A percentile compares a stretch with the other conserved stretches of the same genome.
These are phyloP conservation scores for Lasioglossum malachurum DNA, from an alignment of 2,888 invertebrate species.

Conservation along the genomic window DNA sequence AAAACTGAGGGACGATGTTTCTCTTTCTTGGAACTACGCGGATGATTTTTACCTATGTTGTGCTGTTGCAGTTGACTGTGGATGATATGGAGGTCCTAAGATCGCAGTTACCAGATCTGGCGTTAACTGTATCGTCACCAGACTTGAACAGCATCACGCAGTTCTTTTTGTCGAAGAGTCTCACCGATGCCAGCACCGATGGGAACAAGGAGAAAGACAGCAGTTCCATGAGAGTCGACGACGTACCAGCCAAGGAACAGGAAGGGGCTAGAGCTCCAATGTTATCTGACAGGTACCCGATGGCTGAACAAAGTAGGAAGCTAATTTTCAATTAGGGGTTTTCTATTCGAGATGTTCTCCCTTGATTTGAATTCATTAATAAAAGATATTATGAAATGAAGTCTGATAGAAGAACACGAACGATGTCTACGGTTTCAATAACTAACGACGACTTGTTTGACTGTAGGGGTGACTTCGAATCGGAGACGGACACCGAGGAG, in stretches of 20 bases:
- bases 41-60: background rate
- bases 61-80: constrained; percentile 80
- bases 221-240: constrained; percentile 76
- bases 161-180: constrained; percentile 88
- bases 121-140: constrained; percentile 88
- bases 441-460: background rate
- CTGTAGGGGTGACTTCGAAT: constrained; percentile 90
- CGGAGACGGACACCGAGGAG: constrained; percentile 93
- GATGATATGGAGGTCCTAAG: constrained; percentile 89
- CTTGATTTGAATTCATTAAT: background rate
- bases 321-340: background rate
- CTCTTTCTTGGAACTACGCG: background rate
- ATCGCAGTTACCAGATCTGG: constrained; percentile 89
- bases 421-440: background rate
- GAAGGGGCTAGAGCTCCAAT: constrained; percentile 71
- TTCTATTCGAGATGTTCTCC: background rate
- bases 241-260: constrained; percentile 73
- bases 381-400: background rate
- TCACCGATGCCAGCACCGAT: constrained; percentile 77
- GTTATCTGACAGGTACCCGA: constrained; percentile 79
- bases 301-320: background rate
- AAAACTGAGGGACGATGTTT: background rate
- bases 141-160: constrained; percentile 90
- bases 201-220: constrained; percentile 79
- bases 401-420: background rate